Base-by-base conservation (phyloP, 2,113 vertebrate species). In the Myiagra hebetior region DNA sequence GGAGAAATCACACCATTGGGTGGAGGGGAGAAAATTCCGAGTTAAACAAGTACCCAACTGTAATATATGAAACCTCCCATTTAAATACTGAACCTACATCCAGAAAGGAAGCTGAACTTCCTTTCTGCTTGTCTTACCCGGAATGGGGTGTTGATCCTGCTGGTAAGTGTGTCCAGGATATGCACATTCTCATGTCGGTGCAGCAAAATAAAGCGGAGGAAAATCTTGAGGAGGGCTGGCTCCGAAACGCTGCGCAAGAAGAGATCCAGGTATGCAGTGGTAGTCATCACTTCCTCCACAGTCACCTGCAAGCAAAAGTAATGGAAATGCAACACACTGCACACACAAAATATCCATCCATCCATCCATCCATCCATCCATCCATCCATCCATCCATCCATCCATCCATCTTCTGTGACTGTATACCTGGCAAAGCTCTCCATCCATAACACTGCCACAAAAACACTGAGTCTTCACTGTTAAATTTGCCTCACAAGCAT, bases 231-330 rank as follows among this genome's bases (percentile, higher is more conserved):
- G 52, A 99, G 98, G 0, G 99, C 98, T 16, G 99, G 99, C 97
- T 99, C 99, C 0, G 99, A 98, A 75, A 99, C 98, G 6, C 98
- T 99, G 17, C 99, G 98, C 87, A 99, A 93, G 90, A 99, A 99
- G 53, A 99, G 98, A 97, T 99, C 99, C 88, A 99, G 96, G 84
- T 99, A 99, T 0, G 99, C 99, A 2, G 99, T 99, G 24, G 99
- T 99, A 65, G 99, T 98, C 99, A 99, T 99, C 91, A 99, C 99
- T 86, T 99, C 99, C 93, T 99, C 99, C 76, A 99, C 98, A 6
- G 99, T 99, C 79, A 99, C 97, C 99, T 99, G 70, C 15, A 78
- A 77, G 74, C 64, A 93, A 91, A 47, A 35, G 79, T 5, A 88
- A 52, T 11, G 37, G 15, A 26, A 90, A 55, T 57, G 62, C n/a